These are phyloP conservation scores for Ischnura elegans DNA, from an alignment of 2,888 invertebrate genomes.

Conservation along the genomic window DNA sequence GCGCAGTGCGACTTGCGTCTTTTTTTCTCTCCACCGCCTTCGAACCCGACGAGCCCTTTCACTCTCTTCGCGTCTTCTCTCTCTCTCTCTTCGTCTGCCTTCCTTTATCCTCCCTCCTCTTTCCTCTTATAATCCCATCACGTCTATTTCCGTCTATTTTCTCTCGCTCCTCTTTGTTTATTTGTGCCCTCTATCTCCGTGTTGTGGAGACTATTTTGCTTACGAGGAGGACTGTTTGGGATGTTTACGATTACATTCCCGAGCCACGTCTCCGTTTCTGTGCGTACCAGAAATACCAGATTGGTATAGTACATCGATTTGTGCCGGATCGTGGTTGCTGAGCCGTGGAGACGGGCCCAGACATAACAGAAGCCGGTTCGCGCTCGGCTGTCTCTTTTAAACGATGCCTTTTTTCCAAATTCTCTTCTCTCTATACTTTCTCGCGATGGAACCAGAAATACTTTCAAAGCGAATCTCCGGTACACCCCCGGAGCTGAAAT, in stretches of 20 bases:
- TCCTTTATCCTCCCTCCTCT: neutral
- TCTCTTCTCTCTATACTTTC: neutral
- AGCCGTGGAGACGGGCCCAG: neutral
- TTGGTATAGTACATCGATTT: slow-evolving; percentile 36
- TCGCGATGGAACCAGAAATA: neutral
- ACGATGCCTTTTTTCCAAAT: neutral
- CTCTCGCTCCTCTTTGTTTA: neutral
- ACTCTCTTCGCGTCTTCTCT: neutral
- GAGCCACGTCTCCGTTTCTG: neutral
- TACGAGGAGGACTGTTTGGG: neutral
- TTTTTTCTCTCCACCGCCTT: neutral
- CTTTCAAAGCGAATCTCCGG: neutral
- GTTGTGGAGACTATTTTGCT: neutral
- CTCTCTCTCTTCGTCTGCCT: neutral
- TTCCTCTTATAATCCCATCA: neutral
- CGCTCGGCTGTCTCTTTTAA: neutral
- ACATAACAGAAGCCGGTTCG: neutral
- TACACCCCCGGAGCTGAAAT: neutral
- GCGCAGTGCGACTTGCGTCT: too few species aligned
- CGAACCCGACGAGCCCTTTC: neutral
- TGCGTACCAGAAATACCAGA: neutral
- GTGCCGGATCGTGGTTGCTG: neutral
- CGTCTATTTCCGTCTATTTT: neutral
- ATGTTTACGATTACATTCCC: neutral
- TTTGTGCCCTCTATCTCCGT: neutral